Base-by-base conservation (phyloP, 2,113 vertebrate genomes). In the Holacanthus passer region DNA sequence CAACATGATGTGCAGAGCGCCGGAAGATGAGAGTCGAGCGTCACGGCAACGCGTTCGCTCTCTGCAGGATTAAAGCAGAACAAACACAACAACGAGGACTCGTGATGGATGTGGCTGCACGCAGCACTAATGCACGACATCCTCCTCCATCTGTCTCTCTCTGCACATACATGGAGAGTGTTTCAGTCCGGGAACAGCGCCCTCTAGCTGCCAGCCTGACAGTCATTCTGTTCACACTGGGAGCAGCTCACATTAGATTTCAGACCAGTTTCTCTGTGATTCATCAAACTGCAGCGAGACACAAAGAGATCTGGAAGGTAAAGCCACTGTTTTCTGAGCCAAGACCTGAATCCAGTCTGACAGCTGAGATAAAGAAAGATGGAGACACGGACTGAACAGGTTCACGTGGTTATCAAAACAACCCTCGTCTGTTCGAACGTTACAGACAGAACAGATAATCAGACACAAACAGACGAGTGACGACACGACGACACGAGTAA, bases 1-100 rank as follows among this genome's bases (percentile, higher is more conserved):
- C 87, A 81, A 59, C 78, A 22, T 72, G 83, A 90, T 83, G 85
- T 77, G 83, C 81, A 77, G 53, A n/a, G 86, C 24, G 22, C 69
- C 29, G 45, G 91, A 85, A 87, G 80, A 78, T 5, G 50, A 41
- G 79, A 81, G 77, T 5, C 4, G 76, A 73, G 86, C 69, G 89
- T 87, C 85, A 85, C 56, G 58, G 73, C 41, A 69, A 87, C 79
- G 62, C 6, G 10, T 32, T 77, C 37, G 0, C 76, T 77, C 50
- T 53, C 56, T 63, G 56, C 60, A 20, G 79, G 79, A 83, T 79
- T 78, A 81, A 63, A 69, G 72, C 24, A 9, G 48, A 32, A 71
- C 32, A 45, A 83, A 88, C 72, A 35, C 19, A 60, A 8, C 52
- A 69, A 62, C 41, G 14, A 70, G 53, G 58, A 64, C 32, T 9